These are phyloP conservation scores for Sebastes schlegelii DNA, from an alignment of 2,113 vertebrate genomes.

Conservation along the genomic window DNA sequence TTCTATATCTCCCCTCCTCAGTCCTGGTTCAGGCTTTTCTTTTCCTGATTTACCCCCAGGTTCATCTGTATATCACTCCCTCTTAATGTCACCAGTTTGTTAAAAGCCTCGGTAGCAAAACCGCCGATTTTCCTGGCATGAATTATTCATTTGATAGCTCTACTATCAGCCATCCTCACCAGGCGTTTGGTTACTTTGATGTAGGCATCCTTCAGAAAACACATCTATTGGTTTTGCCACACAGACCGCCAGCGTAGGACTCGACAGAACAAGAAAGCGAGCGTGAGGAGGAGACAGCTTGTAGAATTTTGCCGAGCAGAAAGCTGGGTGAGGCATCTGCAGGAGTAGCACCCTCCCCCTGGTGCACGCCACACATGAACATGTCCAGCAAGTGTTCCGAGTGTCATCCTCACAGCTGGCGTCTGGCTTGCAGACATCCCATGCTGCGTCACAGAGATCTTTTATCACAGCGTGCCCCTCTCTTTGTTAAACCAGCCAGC, in stretches of 20 bases:
- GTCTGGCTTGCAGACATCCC: conserved; percentile 55
- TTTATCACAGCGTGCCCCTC: conserved; percentile 42
- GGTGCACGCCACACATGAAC: conserved; percentile 38
- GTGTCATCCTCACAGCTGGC: conserved; percentile 63
- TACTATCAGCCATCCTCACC: conserved; percentile 62
- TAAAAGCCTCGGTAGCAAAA: conserved; percentile 57
- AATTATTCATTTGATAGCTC: conserved; percentile 74
- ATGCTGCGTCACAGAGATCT: conserved; percentile 49
- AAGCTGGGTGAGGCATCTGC: conserved; percentile 31
- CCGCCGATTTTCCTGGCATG: conserved; percentile 53
- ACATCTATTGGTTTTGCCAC: conserved; percentile 23
- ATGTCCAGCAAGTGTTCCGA: conserved; percentile 45
- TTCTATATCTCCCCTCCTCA: conserved; percentile 19
- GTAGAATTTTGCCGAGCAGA: conserved; percentile 14
- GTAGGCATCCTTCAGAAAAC: conserved; percentile 44
- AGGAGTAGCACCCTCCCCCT: conserved; percentile 23
- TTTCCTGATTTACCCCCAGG: conserved; percentile 19
- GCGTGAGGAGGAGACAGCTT: neutral
- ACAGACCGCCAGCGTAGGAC: neutral
- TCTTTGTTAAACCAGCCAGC: conserved; percentile 31
- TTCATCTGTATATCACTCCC: conserved; percentile 42
- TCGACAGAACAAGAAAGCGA: neutral
- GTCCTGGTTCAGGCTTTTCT: conserved; percentile 1
- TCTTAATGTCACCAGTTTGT: conserved; percentile 66
- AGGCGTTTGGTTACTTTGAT: conserved; percentile 61